Conservation (phyloP, 2,113 vertebrate genomes). For the Tor tambroides region DNA sequence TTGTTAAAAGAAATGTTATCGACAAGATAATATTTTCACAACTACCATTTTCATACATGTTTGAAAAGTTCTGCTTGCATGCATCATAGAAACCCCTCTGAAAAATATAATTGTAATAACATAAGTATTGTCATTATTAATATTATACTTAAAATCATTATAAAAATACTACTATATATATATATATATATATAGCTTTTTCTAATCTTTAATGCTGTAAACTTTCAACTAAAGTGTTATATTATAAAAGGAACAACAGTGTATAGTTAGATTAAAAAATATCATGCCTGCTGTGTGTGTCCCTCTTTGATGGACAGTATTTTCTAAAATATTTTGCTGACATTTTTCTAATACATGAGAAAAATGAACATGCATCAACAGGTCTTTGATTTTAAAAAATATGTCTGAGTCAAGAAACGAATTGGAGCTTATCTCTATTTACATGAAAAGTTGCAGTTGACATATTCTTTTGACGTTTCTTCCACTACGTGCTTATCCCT, state of each 20-base stretch:
- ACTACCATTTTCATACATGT: too few relatives aligned
- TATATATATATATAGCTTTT: too few relatives aligned
- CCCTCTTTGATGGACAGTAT: not conserved
- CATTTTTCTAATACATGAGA: not conserved
- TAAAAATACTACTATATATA: too few relatives aligned
- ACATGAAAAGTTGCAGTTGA: not conserved
- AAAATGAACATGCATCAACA: not conserved
- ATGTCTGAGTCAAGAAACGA: not conserved
- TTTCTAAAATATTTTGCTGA: not conserved
- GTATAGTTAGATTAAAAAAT: not conserved
- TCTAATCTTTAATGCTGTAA: too few relatives aligned
- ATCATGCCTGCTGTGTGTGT: not conserved
- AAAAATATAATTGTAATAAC: too few relatives aligned
- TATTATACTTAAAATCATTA: too few relatives aligned
- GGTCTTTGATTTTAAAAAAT: not conserved
- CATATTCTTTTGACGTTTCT: conserved; percentile 5
- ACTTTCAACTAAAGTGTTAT: not conserved
- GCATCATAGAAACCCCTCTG: too few relatives aligned
- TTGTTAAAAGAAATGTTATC: too few relatives aligned
- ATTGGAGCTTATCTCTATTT: not conserved
- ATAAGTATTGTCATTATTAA: too few relatives aligned
- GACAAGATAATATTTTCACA: too few relatives aligned
- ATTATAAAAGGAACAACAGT: not conserved
- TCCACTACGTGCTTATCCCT: conserved; percentile 16
- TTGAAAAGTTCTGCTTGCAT: too few relatives aligned